Conservation (phyloP, 1,140 invertebrate species). For the Xylocopa sonorina region DNA sequence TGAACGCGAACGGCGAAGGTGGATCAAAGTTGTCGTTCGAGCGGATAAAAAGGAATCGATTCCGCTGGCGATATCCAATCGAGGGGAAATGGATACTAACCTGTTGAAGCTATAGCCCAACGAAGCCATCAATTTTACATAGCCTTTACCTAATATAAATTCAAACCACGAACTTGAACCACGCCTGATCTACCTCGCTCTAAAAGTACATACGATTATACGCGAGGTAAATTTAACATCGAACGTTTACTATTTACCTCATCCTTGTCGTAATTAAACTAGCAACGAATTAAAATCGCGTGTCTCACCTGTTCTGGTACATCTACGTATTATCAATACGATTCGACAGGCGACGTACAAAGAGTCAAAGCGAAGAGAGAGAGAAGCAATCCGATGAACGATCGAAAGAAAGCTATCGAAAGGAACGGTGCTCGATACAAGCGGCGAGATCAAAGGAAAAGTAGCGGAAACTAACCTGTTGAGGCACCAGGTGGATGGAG, state of each 20-base stretch:
- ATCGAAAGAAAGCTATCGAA: too few species aligned
- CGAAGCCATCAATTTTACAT: background rate
- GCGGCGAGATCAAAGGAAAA: conserved; percentile 15
- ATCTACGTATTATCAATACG: background rate
- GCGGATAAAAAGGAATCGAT: conserved; percentile 10
- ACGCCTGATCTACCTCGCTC: too few species aligned
- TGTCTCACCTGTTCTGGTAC: too few species aligned
- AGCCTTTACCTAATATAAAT: background rate
- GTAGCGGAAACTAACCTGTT: conserved; percentile 80
- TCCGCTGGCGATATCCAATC: background rate
- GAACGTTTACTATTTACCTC: too few species aligned
- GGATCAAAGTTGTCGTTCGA: conserved; percentile 18
- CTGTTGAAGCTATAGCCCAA: conserved; percentile 12
- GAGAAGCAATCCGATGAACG: background rate
- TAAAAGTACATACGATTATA: too few species aligned
- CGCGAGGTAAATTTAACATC: too few species aligned
- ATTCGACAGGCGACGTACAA: too few species aligned
- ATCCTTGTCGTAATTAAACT: too few species aligned
- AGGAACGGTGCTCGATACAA: background rate
- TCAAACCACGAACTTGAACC: background rate
- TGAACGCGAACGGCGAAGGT: background rate
- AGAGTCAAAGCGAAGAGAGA: too few species aligned
- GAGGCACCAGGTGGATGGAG: conserved; percentile 78
- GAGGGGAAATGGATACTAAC: conserved; percentile 10
- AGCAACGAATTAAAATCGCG: too few species aligned